Evolutionary conservation across 2,797 vertebrate genomes (phyloP).

Genomic region (Xenopus petersii): DNA sequence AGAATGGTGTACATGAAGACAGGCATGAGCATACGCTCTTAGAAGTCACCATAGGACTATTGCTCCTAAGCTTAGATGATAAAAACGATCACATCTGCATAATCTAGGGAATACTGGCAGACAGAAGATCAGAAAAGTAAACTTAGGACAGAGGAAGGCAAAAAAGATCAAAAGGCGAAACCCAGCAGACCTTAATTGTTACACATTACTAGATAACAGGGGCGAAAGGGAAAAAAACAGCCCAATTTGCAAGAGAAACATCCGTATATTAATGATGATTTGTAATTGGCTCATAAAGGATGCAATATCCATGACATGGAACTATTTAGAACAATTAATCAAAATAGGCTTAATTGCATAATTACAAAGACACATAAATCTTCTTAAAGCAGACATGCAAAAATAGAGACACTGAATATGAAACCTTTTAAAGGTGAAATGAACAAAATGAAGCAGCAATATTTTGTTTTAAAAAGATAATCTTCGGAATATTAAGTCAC

Average conservation of each 20-base stretch:
- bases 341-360: slow-evolving; percentile 65
- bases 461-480: slow-evolving; percentile 55
- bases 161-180: slow-evolving; percentile 58
- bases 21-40: slow-evolving; percentile 59
- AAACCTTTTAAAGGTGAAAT: slow-evolving; percentile 65
- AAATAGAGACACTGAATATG: slow-evolving; percentile 54
- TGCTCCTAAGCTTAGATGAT: slow-evolving; percentile 61
- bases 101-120: slow-evolving; percentile 62
- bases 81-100: slow-evolving; percentile 62
- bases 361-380: slow-evolving; percentile 64
- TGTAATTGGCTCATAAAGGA: slow-evolving; percentile 63
- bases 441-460: slow-evolving; percentile 61
- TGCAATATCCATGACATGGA: slow-evolving; percentile 62
- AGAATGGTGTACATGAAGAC: slow-evolving; percentile 62
- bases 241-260: slow-evolving; percentile 66
- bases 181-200: slow-evolving; percentile 51
- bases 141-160: slow-evolving; percentile 52
- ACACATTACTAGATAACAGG: slow-evolving; percentile 50
- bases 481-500: slow-evolving; percentile 57
- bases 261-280: slow-evolving; percentile 62
- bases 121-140: slow-evolving; percentile 60
- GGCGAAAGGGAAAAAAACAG: slow-evolving; percentile 61
- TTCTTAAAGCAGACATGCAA: slow-evolving; percentile 61
- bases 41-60: slow-evolving; percentile 60
- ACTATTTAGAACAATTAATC: slow-evolving; percentile 68